Base-by-base conservation (phyloP, 2,797 vertebrate species). In the Xenentodon cancila region DNA sequence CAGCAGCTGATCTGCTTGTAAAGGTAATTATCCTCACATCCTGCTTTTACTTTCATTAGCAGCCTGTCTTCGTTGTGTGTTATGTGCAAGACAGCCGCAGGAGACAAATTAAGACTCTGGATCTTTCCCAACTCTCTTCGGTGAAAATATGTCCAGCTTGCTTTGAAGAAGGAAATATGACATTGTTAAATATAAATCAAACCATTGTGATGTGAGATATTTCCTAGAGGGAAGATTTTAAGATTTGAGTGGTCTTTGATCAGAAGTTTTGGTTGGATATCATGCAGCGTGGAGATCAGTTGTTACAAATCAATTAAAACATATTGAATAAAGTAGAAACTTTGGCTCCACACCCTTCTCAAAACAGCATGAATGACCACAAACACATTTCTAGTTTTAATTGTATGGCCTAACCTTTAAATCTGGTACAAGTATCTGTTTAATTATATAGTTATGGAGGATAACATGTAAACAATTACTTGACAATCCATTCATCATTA, bases 31-130 rank as follows among this genome's bases (percentile, higher is more conserved):
- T 85, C 80, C 80, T 76, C 75, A 84, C 81, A 85, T 89, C 76
- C 85, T 82, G 84, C 68, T 84, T 87, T 88, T 84, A 84, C 84
- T 82, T 88, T 89, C 84, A 88, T 90, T 80, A 86, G 84, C 80
- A 85, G 82, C 59, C 71, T 59, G 64, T 72, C 66, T 78, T 63
- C 56, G 62, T 74, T 58, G 76, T 52, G 64, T 21, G 64, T 49
- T 61, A 74, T 80, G 55, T 66, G 65, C 60, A 71, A 79, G 71
- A 71, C 68, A 65, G 74, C 73, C 76, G 79, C 82, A 88, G 68
- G 67, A 81, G 81, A 76, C 57, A 83, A 78, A 85, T 86, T 77
- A 81, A 63, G 73, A 82, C 57, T 63, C 43, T 81, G 85, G 75
- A 81, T 46, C 12, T n/a, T 59, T 55, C 69, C 83, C 83, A 82